phyloP scores from a whole-genome alignment of 2,113 vertebrate genomes.

The Mixornis gularis region DNA sequence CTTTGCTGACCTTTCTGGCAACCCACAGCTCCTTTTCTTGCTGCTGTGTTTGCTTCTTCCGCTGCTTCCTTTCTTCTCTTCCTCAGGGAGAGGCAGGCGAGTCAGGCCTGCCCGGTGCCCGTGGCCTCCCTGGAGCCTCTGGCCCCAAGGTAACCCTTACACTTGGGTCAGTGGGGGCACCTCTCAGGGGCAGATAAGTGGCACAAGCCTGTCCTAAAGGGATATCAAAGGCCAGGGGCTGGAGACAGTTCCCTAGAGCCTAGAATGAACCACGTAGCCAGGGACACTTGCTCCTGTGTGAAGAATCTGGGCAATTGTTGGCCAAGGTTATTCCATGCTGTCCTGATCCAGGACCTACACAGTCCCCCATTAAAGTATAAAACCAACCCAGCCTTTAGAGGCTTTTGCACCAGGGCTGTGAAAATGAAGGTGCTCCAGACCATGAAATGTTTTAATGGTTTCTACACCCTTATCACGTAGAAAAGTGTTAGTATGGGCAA shows the following conservation, averaged over 20 bases:
- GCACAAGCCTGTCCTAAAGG: background rate
- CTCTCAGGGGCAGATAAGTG: background rate
- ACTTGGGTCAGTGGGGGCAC: background rate
- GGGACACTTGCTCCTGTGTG: background rate
- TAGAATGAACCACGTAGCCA: accelerated
- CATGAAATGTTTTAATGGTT: background rate
- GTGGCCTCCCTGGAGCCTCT: conserved; percentile 72
- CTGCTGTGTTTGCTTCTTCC: background rate
- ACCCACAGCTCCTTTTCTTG: background rate
- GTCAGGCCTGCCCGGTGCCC: conserved; percentile 48
- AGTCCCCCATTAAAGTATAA: background rate
- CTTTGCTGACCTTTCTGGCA: background rate
- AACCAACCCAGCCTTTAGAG: background rate
- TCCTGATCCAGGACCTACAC: background rate
- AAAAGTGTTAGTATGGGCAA: background rate
- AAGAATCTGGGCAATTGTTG: background rate
- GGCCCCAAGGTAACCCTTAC: conserved; percentile 76
- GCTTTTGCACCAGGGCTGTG: background rate
- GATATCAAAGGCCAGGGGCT: background rate
- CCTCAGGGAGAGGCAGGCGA: conserved; percentile 81
- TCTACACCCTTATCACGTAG: background rate
- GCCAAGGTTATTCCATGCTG: background rate
- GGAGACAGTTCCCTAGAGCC: background rate
- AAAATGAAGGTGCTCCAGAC: background rate
- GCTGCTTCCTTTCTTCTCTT: conserved; percentile 18